Base-by-base conservation (phyloP, 2,113 vertebrate species). In the Neotoma lepida region DNA sequence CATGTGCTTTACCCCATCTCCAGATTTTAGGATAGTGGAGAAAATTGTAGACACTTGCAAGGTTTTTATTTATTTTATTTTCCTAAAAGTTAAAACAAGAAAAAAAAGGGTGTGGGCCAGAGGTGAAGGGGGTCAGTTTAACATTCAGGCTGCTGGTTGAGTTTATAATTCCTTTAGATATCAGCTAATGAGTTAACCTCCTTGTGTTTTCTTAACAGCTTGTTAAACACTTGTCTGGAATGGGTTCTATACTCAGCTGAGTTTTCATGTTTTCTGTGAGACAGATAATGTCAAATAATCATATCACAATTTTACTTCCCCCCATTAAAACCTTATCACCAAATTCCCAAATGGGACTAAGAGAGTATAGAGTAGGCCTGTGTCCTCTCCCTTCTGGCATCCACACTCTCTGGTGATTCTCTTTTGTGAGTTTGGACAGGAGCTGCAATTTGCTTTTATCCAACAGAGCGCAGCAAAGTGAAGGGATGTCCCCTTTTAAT, bases 231-330 rank as follows among this genome's bases (percentile, higher is more conserved):
- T 49, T 54, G 2, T 80, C 74, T 90, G 86, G 26, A 68, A 39
- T 28, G 33, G 12, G 8, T 15, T 90, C 49, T 68, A 9, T 41
- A 30, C 73, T 94, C 44, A 81, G 9, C 70, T 88, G 61, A 54
- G 41, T 77, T 63, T 46, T 87, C 70, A 15, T 71, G 28, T 76
- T 80, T 91, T 91, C 39, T 94, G 24, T 3, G 30, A 70, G 63
- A 64, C 56, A 44, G 63, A 41, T 64, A 70, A 89, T 87, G 71
- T 51, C n/a, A 64, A 84, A 73, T 86, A 86, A 94, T 95, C 22
- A 66, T 30, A 54, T 64, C 15, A 56, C 33, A 46, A 87, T 51
- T 54, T 89, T 68, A 12, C 30, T 6, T 51, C 73, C 41, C 12
- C 3, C 44, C 22, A 35, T 74, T n/a, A 17, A 95, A 96, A 94